Evolutionary conservation across 2,797 vertebrate genomes (phyloP).

Genomic region (Erpetoichthys calabaricus): DNA sequence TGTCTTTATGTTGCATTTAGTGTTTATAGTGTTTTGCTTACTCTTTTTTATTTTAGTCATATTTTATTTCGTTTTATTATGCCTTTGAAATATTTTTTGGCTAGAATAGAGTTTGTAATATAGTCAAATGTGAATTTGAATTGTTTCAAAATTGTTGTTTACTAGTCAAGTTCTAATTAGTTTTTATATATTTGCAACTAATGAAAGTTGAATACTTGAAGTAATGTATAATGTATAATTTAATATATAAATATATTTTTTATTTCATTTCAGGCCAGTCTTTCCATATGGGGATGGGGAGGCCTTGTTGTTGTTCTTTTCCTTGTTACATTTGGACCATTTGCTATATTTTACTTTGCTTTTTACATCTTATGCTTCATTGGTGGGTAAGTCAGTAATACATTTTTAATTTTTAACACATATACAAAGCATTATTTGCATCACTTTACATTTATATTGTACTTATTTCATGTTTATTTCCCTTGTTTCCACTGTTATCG

Average conservation of each 20-base stretch:
- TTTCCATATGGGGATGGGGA: slow-evolving; percentile 98
- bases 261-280: slow-evolving; percentile 72
- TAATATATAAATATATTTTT: slow-evolving; percentile 19
- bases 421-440: not conserved
- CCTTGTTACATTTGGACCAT: slow-evolving; percentile 94
- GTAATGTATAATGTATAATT: not conserved
- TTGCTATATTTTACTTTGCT: slow-evolving; percentile 94
- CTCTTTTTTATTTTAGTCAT: too few species aligned
- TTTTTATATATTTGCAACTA: not conserved
- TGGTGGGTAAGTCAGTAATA: slow-evolving; percentile 71
- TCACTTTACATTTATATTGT: too few species aligned
- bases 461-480: too few species aligned
- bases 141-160: too few species aligned
- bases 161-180: too few species aligned
- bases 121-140: too few species aligned
- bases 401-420: not conserved
- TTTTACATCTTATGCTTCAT: slow-evolving; percentile 98
- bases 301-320: slow-evolving; percentile 91
- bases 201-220: not conserved
- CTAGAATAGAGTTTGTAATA: too few species aligned
- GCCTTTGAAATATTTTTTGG: too few species aligned
- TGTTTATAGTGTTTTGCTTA: too few species aligned
- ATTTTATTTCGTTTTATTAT: too few species aligned
- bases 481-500: too few species aligned
- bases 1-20: too few species aligned